Evolutionary conservation across 2,113 vertebrate species (phyloP).

Genomic region (Ceyx cyanopectus): DNA sequence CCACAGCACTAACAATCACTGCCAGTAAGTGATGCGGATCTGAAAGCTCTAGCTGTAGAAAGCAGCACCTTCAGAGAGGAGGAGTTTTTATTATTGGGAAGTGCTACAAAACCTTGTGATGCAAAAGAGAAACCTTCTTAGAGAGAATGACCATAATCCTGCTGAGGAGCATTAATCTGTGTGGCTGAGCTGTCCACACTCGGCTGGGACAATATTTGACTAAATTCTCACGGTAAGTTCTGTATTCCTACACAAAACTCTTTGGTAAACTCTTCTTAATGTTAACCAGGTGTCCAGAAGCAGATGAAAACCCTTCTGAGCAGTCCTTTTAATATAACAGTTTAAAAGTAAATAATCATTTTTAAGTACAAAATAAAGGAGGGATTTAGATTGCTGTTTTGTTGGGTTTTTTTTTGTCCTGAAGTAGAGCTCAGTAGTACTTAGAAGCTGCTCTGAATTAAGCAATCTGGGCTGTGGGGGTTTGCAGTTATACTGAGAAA

Average conservation of each 20-base stretch:
- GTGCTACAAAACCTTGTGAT: not conserved
- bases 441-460: not conserved
- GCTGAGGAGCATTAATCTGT: not conserved
- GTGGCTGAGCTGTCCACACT: not conserved
- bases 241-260: not conserved
- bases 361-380: not conserved
- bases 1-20: not conserved
- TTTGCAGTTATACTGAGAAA: not conserved
- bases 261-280: constrained; percentile 44
- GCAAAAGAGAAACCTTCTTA: constrained; percentile 8
- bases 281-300: constrained; percentile 45
- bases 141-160: not conserved
- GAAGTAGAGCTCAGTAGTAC: not conserved
- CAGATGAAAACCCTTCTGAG: constrained; percentile 18
- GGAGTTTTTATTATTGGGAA: constrained; percentile 19
- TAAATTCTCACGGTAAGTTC: constrained; percentile 39
- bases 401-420: no score
- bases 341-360: constrained; percentile 44
- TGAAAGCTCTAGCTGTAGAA: not conserved
- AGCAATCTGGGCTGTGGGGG: not conserved
- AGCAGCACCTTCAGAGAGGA: not conserved
- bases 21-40: constrained; percentile 10
- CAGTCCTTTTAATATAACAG: constrained; percentile 3
- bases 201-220: constrained; percentile 44
- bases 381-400: not conserved